Percentiles rank a stretch among this genome's conserved stretches.
These are phyloP conservation scores for Drosophila willistoni DNA, from an alignment of 1,140 invertebrate genomes.

Conservation along the genomic window DNA sequence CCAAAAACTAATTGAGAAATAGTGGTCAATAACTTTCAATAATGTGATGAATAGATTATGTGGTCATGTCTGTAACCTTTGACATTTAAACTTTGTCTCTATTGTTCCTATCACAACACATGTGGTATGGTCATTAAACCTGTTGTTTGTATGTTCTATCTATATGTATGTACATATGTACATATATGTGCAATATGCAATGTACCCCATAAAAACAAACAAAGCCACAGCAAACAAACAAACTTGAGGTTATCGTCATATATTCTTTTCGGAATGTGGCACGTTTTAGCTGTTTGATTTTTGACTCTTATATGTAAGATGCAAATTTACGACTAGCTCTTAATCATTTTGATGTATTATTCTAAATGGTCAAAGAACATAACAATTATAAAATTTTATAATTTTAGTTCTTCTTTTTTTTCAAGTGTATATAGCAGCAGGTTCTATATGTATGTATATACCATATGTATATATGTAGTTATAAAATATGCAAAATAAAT, in stretches of 20 bases:
- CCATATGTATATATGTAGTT: not conserved
- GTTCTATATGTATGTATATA: not conserved
- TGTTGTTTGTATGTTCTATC: not conserved
- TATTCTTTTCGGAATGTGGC: not conserved
- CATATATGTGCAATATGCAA: not conserved
- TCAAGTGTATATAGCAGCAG: not conserved
- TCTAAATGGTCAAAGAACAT: not conserved
- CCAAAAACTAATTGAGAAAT: too few species aligned
- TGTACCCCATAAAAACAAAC: conserved; percentile 1
- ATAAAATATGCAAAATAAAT: conserved; percentile 4
- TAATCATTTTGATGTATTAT: conserved; percentile 1
- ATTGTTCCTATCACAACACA: not conserved
- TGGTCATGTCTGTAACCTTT: conserved; percentile 1
- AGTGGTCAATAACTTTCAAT: not conserved
- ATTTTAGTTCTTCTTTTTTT: not conserved
- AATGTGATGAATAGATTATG: not conserved
- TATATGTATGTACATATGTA: not conserved
- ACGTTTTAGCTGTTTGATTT: not conserved
- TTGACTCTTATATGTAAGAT: not conserved
- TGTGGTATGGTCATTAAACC: conserved; percentile 5
- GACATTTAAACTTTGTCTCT: conserved; percentile 3
- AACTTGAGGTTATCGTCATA: conserved; percentile 8
- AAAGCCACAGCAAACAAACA: conserved; percentile 10
- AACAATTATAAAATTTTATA: not conserved
- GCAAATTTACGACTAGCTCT: not conserved